Conservation (phyloP, 2,113 vertebrate genomes). For the Calyptommatus sinebrachiatus region DNA sequence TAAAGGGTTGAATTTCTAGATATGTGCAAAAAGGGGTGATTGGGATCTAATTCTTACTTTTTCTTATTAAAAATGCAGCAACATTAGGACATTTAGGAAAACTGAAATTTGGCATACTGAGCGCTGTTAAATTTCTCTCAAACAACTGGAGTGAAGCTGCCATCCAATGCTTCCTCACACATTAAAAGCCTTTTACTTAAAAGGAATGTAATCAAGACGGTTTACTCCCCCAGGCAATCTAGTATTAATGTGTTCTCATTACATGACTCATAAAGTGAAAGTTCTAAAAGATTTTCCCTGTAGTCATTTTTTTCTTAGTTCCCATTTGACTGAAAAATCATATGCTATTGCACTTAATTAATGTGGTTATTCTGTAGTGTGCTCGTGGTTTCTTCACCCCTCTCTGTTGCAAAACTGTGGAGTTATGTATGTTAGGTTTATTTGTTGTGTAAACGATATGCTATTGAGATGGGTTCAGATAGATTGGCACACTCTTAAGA, state of each 20-base stretch:
- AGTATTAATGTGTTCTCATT: conserved; percentile 38
- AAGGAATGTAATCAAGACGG: conserved; percentile 40
- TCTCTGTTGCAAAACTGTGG: neutral
- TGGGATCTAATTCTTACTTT: neutral
- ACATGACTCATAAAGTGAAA: conserved; percentile 37
- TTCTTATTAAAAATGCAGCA: neutral
- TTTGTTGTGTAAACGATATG: conserved; percentile 9
- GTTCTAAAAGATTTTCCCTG: conserved; percentile 27
- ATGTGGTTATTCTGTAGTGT: conserved; percentile 8
- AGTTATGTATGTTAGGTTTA: neutral
- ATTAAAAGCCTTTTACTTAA: conserved; percentile 42
- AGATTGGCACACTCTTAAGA: neutral
- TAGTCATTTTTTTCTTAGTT: conserved; percentile 21
- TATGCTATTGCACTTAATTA: conserved; percentile 17
- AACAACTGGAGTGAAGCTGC: conserved; percentile 26
- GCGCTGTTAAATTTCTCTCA: conserved; percentile 6
- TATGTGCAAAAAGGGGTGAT: too few relatives aligned
- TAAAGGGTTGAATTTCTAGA: too few relatives aligned
- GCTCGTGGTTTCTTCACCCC: conserved; percentile 1
- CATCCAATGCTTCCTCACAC: conserved; percentile 10
- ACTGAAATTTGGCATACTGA: conserved; percentile 2
- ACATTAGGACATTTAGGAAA: neutral
- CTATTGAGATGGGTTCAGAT: neutral
- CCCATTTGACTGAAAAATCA: conserved; percentile 24
- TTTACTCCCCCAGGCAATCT: conserved; percentile 42